These are phyloP conservation scores for Heliconius nattereri DNA, from an alignment of 1,140 invertebrate genomes.

Conservation along the genomic window DNA sequence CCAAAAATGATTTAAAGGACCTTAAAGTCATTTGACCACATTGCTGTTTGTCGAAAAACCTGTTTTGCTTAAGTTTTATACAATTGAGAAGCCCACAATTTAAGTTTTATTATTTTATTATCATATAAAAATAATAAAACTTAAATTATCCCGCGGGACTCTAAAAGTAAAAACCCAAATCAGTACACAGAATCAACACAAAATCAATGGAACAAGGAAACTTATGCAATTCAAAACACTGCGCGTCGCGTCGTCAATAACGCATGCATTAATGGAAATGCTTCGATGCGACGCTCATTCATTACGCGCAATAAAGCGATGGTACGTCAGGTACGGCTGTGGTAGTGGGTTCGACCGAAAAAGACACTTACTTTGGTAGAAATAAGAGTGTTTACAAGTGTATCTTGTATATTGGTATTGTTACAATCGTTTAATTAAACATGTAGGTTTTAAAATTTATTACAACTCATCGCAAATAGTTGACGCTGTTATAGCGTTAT, in stretches of 20 bases:
- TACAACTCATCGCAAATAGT: slow-evolving; percentile 11
- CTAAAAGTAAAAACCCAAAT: background rate
- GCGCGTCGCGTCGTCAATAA: slow-evolving; percentile 21
- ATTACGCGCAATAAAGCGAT: slow-evolving; percentile 38
- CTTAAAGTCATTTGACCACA: too few species aligned
- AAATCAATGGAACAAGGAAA: slow-evolving; percentile 5
- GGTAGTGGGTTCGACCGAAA: background rate
- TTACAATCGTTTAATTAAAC: slow-evolving; percentile 35
- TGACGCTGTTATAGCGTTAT: background rate
- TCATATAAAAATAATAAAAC: too few species aligned
- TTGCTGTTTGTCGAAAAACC: too few species aligned
- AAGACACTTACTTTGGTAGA: background rate
- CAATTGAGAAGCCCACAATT: too few species aligned
- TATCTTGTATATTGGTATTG: background rate
- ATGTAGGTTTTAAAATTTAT: slow-evolving; percentile 33
- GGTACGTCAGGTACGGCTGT: slow-evolving; percentile 25
- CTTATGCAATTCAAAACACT: slow-evolving; percentile 4
- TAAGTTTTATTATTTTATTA: too few species aligned
- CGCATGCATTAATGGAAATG: slow-evolving; percentile 38
- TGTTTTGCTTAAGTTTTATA: too few species aligned
- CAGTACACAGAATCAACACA: background rate
- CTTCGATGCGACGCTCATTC: slow-evolving; percentile 38
- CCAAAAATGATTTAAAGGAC: too few species aligned
- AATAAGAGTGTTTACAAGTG: background rate
- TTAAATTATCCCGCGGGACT: background rate